Conservation (phyloP, 2,888 invertebrate species). For the Scaeva pyrastri region DNA sequence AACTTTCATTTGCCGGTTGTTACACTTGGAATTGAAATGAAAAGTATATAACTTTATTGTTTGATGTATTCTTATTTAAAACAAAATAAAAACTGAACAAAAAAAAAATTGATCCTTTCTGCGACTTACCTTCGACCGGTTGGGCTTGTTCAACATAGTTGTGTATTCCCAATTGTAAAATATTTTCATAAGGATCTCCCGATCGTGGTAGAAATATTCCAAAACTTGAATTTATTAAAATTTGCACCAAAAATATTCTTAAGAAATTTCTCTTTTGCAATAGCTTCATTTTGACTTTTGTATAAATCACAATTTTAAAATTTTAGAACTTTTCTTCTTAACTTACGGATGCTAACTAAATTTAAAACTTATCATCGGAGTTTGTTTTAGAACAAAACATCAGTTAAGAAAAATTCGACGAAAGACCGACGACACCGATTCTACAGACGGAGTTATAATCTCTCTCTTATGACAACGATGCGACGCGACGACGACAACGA, state of each 20-base stretch:
- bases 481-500: background rate
- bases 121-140: conserved; percentile 49
- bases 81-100: too few relatives aligned
- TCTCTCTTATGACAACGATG: too few relatives aligned
- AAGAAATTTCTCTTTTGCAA: background rate
- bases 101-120: too few relatives aligned
- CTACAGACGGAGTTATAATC: too few relatives aligned
- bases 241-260: conserved; percentile 15
- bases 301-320: background rate
- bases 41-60: too few relatives aligned
- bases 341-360: conserved; percentile 34
- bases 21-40: too few relatives aligned
- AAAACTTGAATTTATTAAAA: conserved; percentile 11
- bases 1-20: too few relatives aligned
- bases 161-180: conserved; percentile 59
- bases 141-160: conserved; percentile 59
- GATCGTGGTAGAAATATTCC: conserved; percentile 21
- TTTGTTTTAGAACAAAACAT: conserved; percentile 5
- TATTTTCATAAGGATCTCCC: conserved; percentile 30
- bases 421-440: too few relatives aligned
- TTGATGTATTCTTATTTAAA: too few relatives aligned
- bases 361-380: background rate
- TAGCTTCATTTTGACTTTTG: conserved; percentile 25
- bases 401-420: background rate
- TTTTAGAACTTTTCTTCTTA: conserved; percentile 9